A percentile compares a stretch with the other conserved stretches of the same genome.
Conservation (phyloP, 2,113 vertebrate genomes). For the Aptenodytes patagonicus region DNA sequence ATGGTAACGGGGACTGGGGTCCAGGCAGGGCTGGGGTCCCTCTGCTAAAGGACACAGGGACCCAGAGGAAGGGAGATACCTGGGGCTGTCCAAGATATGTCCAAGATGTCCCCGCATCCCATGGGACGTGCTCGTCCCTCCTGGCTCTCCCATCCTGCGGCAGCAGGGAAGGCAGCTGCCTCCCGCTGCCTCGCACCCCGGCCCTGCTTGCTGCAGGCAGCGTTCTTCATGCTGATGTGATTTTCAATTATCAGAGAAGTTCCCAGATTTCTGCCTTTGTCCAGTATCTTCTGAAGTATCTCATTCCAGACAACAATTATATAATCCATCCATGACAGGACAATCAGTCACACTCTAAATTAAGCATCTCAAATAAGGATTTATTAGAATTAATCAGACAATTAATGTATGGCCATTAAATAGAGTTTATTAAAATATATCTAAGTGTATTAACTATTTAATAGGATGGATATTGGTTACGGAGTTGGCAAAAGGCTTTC, state of each 20-base stretch:
- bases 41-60: background rate
- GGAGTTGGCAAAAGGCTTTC: background rate
- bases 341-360: constrained; percentile 59
- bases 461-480: background rate
- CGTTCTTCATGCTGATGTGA: background rate
- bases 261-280: constrained; percentile 25
- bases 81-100: too few relatives aligned
- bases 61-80: background rate
- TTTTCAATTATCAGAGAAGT: background rate
- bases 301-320: constrained; percentile 44
- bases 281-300: constrained; percentile 20
- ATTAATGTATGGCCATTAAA: constrained; percentile 55
- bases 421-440: constrained; percentile 51
- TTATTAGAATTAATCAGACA: constrained; percentile 63
- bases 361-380: constrained; percentile 64
- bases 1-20: accelerated
- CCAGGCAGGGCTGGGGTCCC: background rate
- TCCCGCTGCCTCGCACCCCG: accelerated
- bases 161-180: background rate
- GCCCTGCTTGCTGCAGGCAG: background rate
- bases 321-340: constrained; percentile 47
- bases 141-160: accelerated
- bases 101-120: background rate
- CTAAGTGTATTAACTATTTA: constrained; percentile 34
- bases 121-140: accelerated